Evolutionary conservation across 2,797 vertebrate genomes (phyloP).

Genomic region (Takifugu rubripes): DNA sequence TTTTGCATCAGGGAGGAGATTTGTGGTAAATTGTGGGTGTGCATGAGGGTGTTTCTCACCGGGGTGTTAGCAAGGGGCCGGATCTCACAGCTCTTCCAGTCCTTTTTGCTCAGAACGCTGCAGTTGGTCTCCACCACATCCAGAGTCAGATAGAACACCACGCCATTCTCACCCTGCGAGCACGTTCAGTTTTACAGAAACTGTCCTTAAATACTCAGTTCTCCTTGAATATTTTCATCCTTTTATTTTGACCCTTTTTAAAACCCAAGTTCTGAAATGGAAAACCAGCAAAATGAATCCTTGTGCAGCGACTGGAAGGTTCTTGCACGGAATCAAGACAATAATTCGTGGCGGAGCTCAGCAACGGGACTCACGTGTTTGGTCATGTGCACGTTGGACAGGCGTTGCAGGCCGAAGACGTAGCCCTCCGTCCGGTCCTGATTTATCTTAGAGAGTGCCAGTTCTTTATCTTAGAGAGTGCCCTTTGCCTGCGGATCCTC

Average conservation of each 20-base stretch:
- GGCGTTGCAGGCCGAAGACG: conserved; percentile 57
- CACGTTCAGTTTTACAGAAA: neutral
- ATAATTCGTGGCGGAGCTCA: neutral
- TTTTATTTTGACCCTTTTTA: too few species aligned
- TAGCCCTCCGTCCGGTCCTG: conserved; percentile 67
- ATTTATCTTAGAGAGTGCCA: conserved; percentile 73
- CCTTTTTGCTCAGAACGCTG: conserved; percentile 64
- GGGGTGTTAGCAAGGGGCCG: conserved; percentile 18
- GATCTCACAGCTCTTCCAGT: conserved; percentile 54
- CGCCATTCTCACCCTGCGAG: conserved; percentile 45
- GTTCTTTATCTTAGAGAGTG: conserved; percentile 70
- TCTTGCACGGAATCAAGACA: too few species aligned
- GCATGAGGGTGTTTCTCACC: conserved; percentile 39
- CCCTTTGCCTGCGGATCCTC: conserved; percentile 24
- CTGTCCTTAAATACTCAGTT: neutral
- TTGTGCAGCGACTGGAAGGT: too few species aligned
- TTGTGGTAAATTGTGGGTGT: neutral
- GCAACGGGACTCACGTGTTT: conserved; percentile 62
- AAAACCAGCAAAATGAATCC: too few species aligned
- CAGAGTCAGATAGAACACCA: conserved; percentile 69
- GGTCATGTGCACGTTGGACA: conserved; percentile 61
- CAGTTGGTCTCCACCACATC: conserved; percentile 76
- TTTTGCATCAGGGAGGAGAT: neutral
- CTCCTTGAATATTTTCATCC: too few species aligned
- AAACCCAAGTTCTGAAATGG: too few species aligned